A percentile compares a stretch with the other conserved stretches of the same genome.
Evolutionary conservation across 2,797 vertebrate species (phyloP).

Genomic region (Gymnoscopelus microlampas): DNA sequence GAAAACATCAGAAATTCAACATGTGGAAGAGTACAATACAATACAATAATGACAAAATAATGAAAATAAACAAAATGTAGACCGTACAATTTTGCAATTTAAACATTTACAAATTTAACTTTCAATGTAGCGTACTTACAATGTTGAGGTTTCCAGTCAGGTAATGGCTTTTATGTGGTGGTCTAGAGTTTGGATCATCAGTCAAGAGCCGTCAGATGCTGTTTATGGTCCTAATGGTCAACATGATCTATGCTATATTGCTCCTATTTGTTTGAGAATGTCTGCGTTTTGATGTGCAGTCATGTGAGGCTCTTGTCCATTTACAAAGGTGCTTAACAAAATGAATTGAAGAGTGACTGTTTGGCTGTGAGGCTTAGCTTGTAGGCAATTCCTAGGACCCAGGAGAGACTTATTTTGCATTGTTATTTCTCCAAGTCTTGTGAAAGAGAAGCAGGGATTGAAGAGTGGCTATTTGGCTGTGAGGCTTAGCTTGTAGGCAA

Average conservation of each 20-base stretch:
- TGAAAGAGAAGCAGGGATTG: constrained; percentile 12
- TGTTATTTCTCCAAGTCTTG: not conserved
- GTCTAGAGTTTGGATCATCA: constrained; percentile 35
- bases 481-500: not conserved
- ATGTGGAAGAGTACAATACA: not conserved
- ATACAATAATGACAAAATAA: not conserved
- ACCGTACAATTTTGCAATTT: not conserved
- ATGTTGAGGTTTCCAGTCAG: constrained; percentile 28
- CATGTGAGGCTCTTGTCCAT: not conserved
- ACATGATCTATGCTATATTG: constrained; percentile 18
- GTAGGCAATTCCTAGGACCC: not conserved
- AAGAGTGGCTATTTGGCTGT: not conserved
- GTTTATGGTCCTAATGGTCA: constrained; percentile 18
- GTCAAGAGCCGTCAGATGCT: constrained; percentile 30
- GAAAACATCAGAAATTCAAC: not conserved
- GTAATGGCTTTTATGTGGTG: constrained; percentile 41
- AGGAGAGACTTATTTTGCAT: not conserved
- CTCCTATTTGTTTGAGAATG: not conserved
- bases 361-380: not conserved
- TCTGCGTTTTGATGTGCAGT: too few relatives aligned
- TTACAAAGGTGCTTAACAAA: not conserved
- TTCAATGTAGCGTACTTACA: constrained; percentile 26
- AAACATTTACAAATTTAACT: not conserved
- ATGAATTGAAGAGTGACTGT: not conserved
- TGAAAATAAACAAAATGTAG: too few relatives aligned